phyloP scores from a whole-genome alignment of 2,888 invertebrate genomes.

The Mythimna pallens region DNA sequence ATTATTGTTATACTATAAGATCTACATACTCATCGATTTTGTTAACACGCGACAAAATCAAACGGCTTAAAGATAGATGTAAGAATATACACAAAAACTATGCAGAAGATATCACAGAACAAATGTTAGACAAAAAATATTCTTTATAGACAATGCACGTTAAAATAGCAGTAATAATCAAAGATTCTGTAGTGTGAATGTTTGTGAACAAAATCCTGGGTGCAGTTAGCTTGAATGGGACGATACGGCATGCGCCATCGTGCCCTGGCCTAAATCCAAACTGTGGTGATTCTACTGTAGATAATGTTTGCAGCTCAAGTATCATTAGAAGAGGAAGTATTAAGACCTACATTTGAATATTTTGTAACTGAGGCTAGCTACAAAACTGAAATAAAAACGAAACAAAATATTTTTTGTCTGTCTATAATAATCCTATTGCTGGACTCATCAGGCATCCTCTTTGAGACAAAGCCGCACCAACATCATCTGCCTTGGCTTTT shows the following conservation, averaged over 20 bases:
- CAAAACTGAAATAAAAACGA: not conserved
- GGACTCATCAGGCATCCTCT: not conserved
- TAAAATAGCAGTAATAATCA: slow-evolving; percentile 36
- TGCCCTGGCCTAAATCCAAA: slow-evolving; percentile 58
- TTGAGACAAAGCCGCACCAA: not conserved
- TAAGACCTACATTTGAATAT: slow-evolving; percentile 6
- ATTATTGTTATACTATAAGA: slow-evolving; percentile 70
- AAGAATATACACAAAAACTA: slow-evolving; percentile 8
- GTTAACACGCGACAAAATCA: slow-evolving; percentile 68
- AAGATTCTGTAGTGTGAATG: slow-evolving; percentile 26
- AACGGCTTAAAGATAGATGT: slow-evolving; percentile 39
- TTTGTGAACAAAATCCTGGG: slow-evolving; percentile 42
- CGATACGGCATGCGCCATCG: slow-evolving; percentile 46
- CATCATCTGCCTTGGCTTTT: no score
- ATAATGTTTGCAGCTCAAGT: slow-evolving; percentile 40
- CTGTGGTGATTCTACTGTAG: slow-evolving; percentile 32
- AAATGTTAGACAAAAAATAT: not conserved
- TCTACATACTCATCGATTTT: slow-evolving; percentile 64
- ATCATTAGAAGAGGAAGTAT: slow-evolving; percentile 29
- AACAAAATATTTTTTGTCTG: not conserved
- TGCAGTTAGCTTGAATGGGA: slow-evolving; percentile 40
- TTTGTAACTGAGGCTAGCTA: not conserved
- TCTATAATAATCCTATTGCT: not conserved
- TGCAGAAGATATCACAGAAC: not conserved
- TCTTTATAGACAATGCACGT: not conserved